Conservation (phyloP, 2,888 invertebrate genomes). For the Tolmerus cingulatus region DNA sequence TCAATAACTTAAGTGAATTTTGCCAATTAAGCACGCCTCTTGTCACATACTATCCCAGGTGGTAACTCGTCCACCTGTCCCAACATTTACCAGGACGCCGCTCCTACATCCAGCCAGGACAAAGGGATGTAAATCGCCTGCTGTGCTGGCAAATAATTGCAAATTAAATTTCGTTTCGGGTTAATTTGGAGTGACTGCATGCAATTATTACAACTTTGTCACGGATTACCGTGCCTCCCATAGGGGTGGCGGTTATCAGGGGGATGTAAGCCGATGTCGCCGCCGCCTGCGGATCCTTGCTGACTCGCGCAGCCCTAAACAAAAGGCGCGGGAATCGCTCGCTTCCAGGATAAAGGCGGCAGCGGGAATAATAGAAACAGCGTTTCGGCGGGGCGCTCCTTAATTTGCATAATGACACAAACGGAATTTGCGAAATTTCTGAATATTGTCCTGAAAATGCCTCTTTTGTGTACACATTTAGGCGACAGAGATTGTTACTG, state of each 20-base stretch:
- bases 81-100: neutral
- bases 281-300: neutral
- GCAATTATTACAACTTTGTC: neutral
- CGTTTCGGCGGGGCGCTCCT: neutral
- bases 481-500: neutral
- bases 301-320: neutral
- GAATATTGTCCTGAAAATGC: conserved; percentile 22
- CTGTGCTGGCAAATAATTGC: neutral
- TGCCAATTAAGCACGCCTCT: neutral
- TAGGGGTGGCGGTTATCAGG: neutral
- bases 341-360: neutral
- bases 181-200: neutral
- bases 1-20: neutral
- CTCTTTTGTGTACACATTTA: conserved; percentile 17
- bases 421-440: conserved; percentile 18
- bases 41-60: neutral
- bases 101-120: neutral
- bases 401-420: conserved; percentile 16
- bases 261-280: neutral
- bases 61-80: neutral
- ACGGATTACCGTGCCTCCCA: neutral
- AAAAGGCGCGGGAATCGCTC: neutral
- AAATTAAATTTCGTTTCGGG: neutral
- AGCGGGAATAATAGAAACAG: neutral
- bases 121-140: neutral